Evolutionary conservation across 2,113 vertebrate species (phyloP).

Genomic region (Canis aureus): DNA sequence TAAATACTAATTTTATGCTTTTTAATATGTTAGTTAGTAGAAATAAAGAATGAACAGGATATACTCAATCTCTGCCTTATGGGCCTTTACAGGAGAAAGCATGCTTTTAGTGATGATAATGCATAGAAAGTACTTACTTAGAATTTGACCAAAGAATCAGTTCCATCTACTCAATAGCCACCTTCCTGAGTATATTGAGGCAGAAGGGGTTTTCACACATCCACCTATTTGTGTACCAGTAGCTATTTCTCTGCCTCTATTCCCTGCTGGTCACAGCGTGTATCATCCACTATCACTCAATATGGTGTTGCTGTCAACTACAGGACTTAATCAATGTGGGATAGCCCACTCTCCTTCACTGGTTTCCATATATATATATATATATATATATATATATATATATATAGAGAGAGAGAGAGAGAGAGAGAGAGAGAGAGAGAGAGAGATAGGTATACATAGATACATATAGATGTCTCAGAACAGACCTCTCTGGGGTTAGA

Average conservation of each 20-base stretch:
- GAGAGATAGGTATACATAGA: no score
- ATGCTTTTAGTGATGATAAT: not conserved
- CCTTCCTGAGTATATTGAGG: not conserved
- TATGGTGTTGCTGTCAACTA: not conserved
- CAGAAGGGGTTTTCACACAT: not conserved
- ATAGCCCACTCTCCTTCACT: not conserved
- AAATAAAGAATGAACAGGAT: not conserved
- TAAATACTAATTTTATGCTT: not conserved
- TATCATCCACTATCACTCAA: no score
- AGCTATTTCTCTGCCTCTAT: not conserved
- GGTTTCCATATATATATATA: not conserved
- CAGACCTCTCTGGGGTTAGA: not conserved
- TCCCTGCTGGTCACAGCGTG: accelerated
- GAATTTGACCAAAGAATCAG: not conserved
- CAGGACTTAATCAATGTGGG: not conserved
- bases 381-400: no score
- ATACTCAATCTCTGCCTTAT: not conserved
- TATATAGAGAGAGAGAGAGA: no score
- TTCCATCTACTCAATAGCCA: not conserved
- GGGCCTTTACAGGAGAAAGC: not conserved
- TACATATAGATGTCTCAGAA: not conserved
- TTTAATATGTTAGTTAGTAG: not conserved
- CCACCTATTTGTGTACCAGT: no score
- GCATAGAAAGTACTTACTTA: not conserved
- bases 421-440: no score